A percentile compares a stretch with the other conserved stretches of the same genome.
phyloP scores from a whole-genome alignment of 2,797 vertebrate species.

The Lophius americanus region DNA sequence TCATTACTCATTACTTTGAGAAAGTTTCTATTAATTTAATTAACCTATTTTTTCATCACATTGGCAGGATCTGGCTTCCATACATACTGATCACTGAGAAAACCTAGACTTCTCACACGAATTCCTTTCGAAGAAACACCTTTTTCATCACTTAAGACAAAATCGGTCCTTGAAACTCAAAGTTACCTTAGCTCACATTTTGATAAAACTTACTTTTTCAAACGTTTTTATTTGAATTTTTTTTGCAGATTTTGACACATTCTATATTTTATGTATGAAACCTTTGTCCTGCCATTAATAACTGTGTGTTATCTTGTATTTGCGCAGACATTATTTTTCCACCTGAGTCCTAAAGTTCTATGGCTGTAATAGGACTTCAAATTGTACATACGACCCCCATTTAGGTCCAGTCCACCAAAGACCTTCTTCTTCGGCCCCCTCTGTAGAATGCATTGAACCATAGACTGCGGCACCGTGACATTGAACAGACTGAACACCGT shows the following conservation, averaged over 20 bases:
- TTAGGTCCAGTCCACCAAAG: constrained; percentile 76
- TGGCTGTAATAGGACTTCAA: background rate
- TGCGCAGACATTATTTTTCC: background rate
- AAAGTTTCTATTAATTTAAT: too few relatives aligned
- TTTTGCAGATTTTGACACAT: background rate
- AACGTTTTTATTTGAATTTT: background rate
- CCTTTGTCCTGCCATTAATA: background rate
- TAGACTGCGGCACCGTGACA: constrained; percentile 45
- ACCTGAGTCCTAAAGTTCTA: background rate
- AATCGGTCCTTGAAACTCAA: background rate
- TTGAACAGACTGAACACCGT: constrained; percentile 66
- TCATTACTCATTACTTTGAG: too few relatives aligned
- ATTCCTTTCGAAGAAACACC: background rate
- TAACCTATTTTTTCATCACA: too few relatives aligned
- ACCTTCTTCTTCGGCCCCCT: accelerated
- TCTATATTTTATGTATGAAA: too few relatives aligned
- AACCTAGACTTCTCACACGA: background rate
- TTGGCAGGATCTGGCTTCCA: too few relatives aligned
- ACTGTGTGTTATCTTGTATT: background rate
- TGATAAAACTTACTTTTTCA: background rate
- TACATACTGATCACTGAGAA: too few relatives aligned
- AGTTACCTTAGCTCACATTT: background rate
- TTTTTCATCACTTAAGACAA: background rate
- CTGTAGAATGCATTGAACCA: constrained; percentile 67
- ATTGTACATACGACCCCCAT: constrained; percentile 69